These are phyloP conservation scores for Paedocypris sp. DNA, from an alignment of 2,113 vertebrate species.

Conservation along the genomic window DNA sequence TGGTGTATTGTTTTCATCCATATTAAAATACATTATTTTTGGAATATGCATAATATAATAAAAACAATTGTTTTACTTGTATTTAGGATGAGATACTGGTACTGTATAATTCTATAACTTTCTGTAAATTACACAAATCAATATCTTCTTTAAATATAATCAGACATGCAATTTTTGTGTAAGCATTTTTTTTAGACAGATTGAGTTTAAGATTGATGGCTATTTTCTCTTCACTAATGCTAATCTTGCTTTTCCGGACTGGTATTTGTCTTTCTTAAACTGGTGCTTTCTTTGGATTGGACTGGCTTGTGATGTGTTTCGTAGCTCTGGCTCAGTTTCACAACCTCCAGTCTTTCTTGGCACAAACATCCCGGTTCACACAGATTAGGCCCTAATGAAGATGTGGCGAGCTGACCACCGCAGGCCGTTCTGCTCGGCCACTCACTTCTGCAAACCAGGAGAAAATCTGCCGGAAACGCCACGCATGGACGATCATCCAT, in stretches of 20 bases:
- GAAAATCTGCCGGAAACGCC: conserved; percentile 24
- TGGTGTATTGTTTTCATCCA: too few relatives aligned
- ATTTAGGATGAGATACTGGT: too few relatives aligned
- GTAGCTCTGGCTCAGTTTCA: neutral
- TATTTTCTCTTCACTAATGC: neutral
- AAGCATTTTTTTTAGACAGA: neutral
- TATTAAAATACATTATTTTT: too few relatives aligned
- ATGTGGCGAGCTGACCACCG: neutral
- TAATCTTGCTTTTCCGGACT: neutral
- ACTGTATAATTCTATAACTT: neutral
- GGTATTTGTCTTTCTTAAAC: neutral
- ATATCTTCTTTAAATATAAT: neutral
- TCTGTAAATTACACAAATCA: neutral
- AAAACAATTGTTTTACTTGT: too few relatives aligned
- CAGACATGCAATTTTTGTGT: neutral
- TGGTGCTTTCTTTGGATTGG: neutral
- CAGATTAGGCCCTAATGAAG: conserved; percentile 32
- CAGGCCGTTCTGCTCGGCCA: conserved; percentile 23
- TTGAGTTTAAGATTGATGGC: neutral
- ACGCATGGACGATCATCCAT: conserved; percentile 29
- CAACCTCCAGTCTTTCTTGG: conserved; percentile 3
- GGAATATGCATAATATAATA: too few relatives aligned
- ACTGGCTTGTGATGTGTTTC: neutral
- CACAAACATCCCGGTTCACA: conserved; percentile 16
- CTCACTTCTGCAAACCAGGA: conserved; percentile 23